Evolutionary conservation across 2,113 vertebrate genomes (phyloP).

Genomic region (Puma concolor): DNA sequence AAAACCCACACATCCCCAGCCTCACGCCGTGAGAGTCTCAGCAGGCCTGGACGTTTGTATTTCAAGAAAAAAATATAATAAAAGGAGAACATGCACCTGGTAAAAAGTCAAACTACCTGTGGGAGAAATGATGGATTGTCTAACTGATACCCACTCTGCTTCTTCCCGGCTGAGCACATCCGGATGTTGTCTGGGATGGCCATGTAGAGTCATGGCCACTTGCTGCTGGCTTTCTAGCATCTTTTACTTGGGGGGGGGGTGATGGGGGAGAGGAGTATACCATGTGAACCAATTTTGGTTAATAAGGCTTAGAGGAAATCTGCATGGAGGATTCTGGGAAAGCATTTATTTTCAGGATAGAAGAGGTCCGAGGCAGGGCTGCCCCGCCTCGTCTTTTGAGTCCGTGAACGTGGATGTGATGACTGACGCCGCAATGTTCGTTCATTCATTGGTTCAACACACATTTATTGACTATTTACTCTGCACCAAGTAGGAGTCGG

Average conservation of each 20-base stretch:
- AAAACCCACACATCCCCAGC: background rate
- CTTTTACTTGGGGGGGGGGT: background rate
- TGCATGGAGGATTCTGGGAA: background rate
- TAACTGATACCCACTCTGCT: background rate
- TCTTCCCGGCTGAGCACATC: background rate
- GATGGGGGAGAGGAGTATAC: background rate
- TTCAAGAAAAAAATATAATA: background rate
- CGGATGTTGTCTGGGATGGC: background rate
- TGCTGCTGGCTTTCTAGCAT: background rate
- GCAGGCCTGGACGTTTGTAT: background rate
- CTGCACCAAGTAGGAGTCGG: too few relatives aligned
- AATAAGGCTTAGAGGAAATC: background rate
- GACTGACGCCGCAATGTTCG: accelerated
- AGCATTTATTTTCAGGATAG: background rate
- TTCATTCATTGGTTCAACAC: background rate
- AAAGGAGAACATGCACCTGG: background rate
- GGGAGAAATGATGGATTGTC: too few relatives aligned
- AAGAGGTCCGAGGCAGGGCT: background rate
- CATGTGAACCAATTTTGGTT: background rate
- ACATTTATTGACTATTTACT: background rate
- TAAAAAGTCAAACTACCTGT: background rate
- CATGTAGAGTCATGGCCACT: accelerated
- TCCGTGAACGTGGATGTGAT: background rate
- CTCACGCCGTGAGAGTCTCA: background rate
- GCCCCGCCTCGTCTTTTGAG: background rate